These are phyloP conservation scores for Cyprichromis sp. DNA, from an alignment of 2,113 vertebrate genomes.

Conservation along the genomic window DNA sequence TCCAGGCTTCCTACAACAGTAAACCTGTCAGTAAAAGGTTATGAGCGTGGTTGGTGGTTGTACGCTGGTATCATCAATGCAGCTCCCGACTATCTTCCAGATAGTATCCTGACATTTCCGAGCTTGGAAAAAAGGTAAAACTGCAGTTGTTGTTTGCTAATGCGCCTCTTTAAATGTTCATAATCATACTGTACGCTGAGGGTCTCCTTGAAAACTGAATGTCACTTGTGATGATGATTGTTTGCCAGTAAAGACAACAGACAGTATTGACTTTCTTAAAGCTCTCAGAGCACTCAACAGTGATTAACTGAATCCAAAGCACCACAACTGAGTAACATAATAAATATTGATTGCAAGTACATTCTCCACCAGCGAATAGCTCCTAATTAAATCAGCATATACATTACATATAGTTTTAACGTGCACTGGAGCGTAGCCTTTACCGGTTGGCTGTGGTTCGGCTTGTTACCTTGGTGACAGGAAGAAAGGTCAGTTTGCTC, in stretches of 20 bases:
- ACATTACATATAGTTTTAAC: conserved; percentile 4
- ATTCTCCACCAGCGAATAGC: conserved; percentile 1
- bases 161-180: background rate
- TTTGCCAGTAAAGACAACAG: conserved; percentile 21
- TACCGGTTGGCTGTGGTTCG: background rate
- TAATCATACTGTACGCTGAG: background rate
- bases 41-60: background rate
- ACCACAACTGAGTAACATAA: conserved; percentile 22
- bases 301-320: conserved; percentile 36
- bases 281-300: conserved; percentile 52
- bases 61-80: background rate
- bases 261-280: conserved; percentile 30
- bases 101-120: background rate
- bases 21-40: conserved; percentile 15
- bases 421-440: background rate
- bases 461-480: conserved; percentile 65
- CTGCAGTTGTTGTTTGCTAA: background rate
- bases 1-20: conserved; percentile 17
- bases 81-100: background rate
- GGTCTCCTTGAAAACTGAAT: background rate
- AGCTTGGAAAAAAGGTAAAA: background rate
- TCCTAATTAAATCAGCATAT: conserved; percentile 35
- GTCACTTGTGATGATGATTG: conserved; percentile 12
- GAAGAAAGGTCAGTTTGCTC: conserved; percentile 49
- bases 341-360: conserved; percentile 51